Conservation (phyloP, 2,797 vertebrate genomes). For the Esox masquinongy region DNA sequence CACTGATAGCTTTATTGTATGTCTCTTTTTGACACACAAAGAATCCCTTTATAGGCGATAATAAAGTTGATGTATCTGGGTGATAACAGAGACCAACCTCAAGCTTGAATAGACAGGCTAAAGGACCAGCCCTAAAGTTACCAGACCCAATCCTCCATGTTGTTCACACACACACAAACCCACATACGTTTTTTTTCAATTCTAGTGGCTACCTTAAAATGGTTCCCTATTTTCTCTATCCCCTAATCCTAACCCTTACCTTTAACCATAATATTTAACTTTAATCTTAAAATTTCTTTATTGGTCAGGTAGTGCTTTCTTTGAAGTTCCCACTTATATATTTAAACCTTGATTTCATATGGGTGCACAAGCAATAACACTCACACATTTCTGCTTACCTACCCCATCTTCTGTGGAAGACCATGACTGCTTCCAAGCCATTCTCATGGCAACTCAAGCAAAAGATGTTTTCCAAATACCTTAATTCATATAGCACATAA, state of each 20-base stretch:
- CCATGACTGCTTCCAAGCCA: background rate
- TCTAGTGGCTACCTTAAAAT: too few species aligned
- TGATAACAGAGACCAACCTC: background rate
- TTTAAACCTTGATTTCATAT: background rate
- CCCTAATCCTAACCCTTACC: too few species aligned
- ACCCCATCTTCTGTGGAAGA: background rate
- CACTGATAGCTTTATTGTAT: background rate
- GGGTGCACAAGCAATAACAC: background rate
- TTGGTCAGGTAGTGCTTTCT: too few species aligned
- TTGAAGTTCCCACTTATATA: too few species aligned
- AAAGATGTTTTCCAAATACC: background rate
- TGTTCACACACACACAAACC: background rate
- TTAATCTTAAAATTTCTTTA: too few species aligned
- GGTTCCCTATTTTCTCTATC: too few species aligned
- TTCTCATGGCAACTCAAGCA: background rate
- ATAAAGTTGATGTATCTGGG: background rate
- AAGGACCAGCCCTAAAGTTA: background rate
- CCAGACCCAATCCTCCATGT: background rate
- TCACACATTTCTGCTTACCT: background rate
- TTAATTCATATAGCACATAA: slow-evolving; percentile 10
- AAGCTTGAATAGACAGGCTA: background rate
- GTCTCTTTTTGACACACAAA: slow-evolving; percentile 4
- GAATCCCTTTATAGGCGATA: slow-evolving; percentile 1
- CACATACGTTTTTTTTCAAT: background rate
- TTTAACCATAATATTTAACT: too few species aligned